Evolutionary conservation across 2,113 vertebrate genomes (phyloP), one percentile per base, ranked within the genome.

Genomic region (Carlito syrichta): DNA sequence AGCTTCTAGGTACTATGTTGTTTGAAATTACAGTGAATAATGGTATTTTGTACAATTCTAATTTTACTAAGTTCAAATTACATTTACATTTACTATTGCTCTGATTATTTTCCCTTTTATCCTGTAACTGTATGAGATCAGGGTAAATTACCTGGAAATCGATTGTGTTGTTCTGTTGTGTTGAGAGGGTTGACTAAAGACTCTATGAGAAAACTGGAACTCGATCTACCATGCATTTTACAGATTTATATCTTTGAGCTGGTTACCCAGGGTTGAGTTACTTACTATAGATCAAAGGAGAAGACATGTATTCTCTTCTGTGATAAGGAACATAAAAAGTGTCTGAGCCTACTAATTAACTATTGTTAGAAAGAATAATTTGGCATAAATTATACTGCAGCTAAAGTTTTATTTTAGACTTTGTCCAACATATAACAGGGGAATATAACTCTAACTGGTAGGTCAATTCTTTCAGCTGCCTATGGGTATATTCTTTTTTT

Each of bases 31-130:
- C 32, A 52, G 22, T 79, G 45, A 86, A 50, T 91, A 79, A 93
- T 85, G 63, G 23, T 85, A 40, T 71, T 94, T 74, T 43, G 5
- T 86, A 23, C 11, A 71, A 19, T 50, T 96, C 90, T 73, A 60
- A 77, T 86, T 96, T 56, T 82, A 25, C 43, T 62, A 45, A 89
- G 68, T 95, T 85, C 83, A 95, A 77, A 79, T 74, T 43, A 58
- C 89, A 88, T 82, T 88, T 32, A 94, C 48, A 38, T 79, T 94
- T 91, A 66, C 63, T 82, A 43, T 68, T 89, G 12, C 8, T 91
- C 45, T 77, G 30, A 84, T 93, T n/a, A 60, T 86, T 90, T 71
- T 52, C 19, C 43, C 19, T 52, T 77, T 62, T 93, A 10, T 50
- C 77, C 11, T 85, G 10, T 74, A 66, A 38, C 38, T 68, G 52